phyloP scores from a whole-genome alignment of 1,140 invertebrate genomes.

The Philopotamus ludificatus region DNA sequence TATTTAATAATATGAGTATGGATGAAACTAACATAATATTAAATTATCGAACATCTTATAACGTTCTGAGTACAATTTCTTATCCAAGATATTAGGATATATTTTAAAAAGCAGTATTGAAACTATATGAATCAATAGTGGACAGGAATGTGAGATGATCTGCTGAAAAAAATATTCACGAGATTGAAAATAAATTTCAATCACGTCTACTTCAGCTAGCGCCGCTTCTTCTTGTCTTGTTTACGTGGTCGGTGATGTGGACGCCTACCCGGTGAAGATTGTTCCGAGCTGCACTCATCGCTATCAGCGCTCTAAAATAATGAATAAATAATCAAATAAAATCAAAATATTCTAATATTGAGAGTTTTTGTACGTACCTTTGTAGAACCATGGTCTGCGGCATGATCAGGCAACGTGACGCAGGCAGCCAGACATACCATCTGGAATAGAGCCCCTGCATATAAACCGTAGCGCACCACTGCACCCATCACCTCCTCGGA shows the following conservation, averaged over 20 bases:
- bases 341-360: not conserved
- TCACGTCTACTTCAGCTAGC: conserved; percentile 44
- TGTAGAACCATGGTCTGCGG: conserved; percentile 34
- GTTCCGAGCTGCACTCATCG: conserved; percentile 62
- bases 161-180: too few species aligned
- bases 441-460: conserved; percentile 64
- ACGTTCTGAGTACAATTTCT: too few species aligned
- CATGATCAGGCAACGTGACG: conserved; percentile 54
- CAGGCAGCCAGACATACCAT: conserved; percentile 63
- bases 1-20: too few species aligned
- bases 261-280: conserved; percentile 56
- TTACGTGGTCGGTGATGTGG: conserved; percentile 55
- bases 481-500: conserved; percentile 58
- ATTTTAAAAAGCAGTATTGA: too few species aligned
- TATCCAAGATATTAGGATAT: too few species aligned
- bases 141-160: too few species aligned
- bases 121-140: too few species aligned
- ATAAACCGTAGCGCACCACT: conserved; percentile 60
- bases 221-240: conserved; percentile 59
- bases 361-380: conserved; percentile 23
- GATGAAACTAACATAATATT: too few species aligned
- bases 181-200: conserved; percentile 12
- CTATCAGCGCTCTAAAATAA: conserved; percentile 49
- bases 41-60: too few species aligned
- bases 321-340: conserved; percentile 19